These are phyloP conservation scores for Gymnodraco acuticeps DNA, from an alignment of 2,797 vertebrate genomes.

Conservation along the genomic window DNA sequence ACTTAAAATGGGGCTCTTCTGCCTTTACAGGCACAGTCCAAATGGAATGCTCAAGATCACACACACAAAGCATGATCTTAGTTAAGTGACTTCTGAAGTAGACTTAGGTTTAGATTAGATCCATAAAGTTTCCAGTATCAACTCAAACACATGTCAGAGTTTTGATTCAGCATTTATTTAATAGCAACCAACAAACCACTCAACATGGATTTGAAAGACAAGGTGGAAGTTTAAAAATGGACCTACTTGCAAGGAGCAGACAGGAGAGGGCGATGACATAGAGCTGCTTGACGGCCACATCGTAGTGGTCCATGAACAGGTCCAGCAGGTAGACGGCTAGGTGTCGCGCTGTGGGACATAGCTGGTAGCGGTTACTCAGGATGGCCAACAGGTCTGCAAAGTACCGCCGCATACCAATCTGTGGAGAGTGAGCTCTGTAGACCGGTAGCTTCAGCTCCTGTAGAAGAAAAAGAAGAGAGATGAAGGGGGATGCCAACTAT, in stretches of 20 bases:
- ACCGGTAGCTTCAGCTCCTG: conserved; percentile 92
- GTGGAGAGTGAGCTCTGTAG: conserved; percentile 90
- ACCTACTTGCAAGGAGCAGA: conserved; percentile 94
- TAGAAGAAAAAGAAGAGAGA: conserved; percentile 13
- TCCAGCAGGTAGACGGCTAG: conserved; percentile 93
- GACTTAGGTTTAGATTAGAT: neutral
- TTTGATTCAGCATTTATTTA: neutral
- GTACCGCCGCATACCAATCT: conserved; percentile 92
- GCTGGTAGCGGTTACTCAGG: conserved; percentile 89
- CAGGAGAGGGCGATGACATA: conserved; percentile 90
- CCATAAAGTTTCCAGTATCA: neutral
- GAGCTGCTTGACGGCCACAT: conserved; percentile 89
- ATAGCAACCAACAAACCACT: neutral
- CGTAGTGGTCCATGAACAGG: conserved; percentile 91
- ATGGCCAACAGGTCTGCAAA: conserved; percentile 90
- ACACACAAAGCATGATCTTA: neutral
- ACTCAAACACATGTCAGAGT: neutral
- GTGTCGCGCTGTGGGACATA: conserved; percentile 90
- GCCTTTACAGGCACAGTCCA: conserved; percentile 1
- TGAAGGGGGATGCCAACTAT: conserved; percentile 20
- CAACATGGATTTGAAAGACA: neutral
- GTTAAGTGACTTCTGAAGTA: neutral
- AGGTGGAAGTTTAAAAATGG: neutral
- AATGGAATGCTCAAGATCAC: conserved; percentile 1
- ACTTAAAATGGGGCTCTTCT: neutral